phyloP scores from a whole-genome alignment of 1,140 invertebrate species.

The Drosophila mojavensis region DNA sequence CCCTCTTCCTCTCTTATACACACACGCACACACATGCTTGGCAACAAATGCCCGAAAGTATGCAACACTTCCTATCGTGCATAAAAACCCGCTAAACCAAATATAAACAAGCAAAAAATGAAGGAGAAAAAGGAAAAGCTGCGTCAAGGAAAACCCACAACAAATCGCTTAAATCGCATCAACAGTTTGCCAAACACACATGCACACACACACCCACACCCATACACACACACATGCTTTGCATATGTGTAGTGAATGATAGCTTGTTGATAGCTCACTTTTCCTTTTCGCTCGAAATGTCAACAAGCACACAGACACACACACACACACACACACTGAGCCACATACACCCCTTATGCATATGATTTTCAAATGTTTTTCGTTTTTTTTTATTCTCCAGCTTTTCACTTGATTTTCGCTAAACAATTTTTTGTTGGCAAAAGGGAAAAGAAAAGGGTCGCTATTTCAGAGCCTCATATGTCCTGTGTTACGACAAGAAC shows the following conservation, averaged over 20 bases:
- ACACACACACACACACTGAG: conserved; percentile 17
- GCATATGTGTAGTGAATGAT: conserved; percentile 78
- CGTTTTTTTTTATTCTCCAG: conserved; percentile 36
- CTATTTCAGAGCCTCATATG: conserved; percentile 16
- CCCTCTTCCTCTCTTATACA: conserved; percentile 2
- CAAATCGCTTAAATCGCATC: conserved; percentile 79
- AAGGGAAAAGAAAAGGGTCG: conserved; percentile 71
- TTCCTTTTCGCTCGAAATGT: conserved; percentile 56
- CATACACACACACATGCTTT: conserved; percentile 33
- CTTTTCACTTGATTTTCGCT: conserved; percentile 74
- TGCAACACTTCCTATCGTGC: conserved; percentile 55
- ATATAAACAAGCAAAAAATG: conserved; percentile 46
- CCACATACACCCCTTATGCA: conserved; percentile 40
- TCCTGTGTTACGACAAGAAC: conserved; percentile 1
- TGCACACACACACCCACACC: conserved; percentile 34
- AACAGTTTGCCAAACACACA: conserved; percentile 73
- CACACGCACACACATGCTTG: conserved; percentile 17
- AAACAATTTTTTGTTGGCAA: conserved; percentile 57
- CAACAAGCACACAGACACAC: conserved; percentile 57
- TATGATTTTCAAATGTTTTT: conserved; percentile 72
- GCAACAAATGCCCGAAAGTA: conserved; percentile 45
- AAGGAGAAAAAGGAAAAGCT: conserved; percentile 12
- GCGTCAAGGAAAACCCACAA: conserved; percentile 66
- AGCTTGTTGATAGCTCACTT: conserved; percentile 80
- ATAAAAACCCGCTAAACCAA: conserved; percentile 55